phyloP scores from a whole-genome alignment of 2,113 vertebrate genomes.

The Tretioscincus oriximinensis region DNA sequence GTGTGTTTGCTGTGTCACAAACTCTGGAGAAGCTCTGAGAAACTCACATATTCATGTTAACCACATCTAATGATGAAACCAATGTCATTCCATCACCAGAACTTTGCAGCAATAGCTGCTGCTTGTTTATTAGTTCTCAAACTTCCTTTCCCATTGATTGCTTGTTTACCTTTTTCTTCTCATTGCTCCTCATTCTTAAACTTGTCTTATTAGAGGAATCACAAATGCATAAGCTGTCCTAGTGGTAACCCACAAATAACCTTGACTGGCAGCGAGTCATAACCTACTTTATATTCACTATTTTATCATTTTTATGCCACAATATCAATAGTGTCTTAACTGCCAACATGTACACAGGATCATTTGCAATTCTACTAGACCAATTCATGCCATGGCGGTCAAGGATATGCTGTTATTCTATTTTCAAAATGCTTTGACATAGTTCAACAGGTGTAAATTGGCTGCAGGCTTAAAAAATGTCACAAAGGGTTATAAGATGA shows the following conservation, averaged over 20 bases:
- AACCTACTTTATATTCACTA: slow-evolving; percentile 20
- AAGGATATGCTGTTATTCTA: slow-evolving; percentile 50
- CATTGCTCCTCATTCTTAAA: not conserved
- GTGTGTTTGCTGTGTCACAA: too few species aligned
- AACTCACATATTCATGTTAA: slow-evolving; percentile 5
- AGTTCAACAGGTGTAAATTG: slow-evolving; percentile 48
- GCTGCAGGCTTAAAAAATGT: slow-evolving; percentile 35
- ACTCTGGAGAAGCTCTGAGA: not conserved
- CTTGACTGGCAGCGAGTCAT: slow-evolving; percentile 25
- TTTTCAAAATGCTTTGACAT: slow-evolving; percentile 44
- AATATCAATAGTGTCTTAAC: slow-evolving; percentile 33
- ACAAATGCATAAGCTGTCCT: slow-evolving; percentile 8
- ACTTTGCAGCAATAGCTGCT: slow-evolving; percentile 17
- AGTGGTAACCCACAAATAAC: slow-evolving; percentile 30
- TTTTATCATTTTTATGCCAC: slow-evolving; percentile 33
- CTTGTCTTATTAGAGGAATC: slow-evolving; percentile 20
- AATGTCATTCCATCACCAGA: slow-evolving; percentile 4
- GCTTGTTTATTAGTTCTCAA: slow-evolving; percentile 10
- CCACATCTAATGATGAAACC: slow-evolving; percentile 1
- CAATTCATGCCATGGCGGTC: slow-evolving; percentile 35
- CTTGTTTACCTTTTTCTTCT: slow-evolving; percentile 3
- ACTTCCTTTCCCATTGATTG: not conserved
- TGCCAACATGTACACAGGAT: slow-evolving; percentile 26
- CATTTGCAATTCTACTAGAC: slow-evolving; percentile 53
- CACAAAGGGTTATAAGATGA: slow-evolving; percentile 27